Conservation (phyloP, 2,113 vertebrate genomes). For the Microtus richardsoni region DNA sequence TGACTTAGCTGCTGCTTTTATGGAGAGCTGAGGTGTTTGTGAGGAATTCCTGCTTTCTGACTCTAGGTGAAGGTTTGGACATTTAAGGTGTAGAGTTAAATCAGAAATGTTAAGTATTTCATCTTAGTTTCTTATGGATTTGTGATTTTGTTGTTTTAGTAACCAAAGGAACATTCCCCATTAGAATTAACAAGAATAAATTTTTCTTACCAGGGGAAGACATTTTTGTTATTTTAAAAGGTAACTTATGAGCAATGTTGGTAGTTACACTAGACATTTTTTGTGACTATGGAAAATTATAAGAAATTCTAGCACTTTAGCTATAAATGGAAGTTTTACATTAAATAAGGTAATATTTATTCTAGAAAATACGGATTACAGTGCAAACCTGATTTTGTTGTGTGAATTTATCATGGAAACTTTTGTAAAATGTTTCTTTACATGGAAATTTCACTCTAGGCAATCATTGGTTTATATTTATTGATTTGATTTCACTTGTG, state of each 20-base stretch:
- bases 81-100: slow-evolving; percentile 77
- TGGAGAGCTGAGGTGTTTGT: slow-evolving; percentile 75
- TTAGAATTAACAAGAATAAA: slow-evolving; percentile 56
- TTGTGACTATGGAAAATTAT: slow-evolving; percentile 69
- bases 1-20: slow-evolving; percentile 81
- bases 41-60: slow-evolving; percentile 72
- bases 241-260: slow-evolving; percentile 56
- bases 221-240: slow-evolving; percentile 61
- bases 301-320: slow-evolving; percentile 79
- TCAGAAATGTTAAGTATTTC: slow-evolving; percentile 69
- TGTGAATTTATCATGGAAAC: slow-evolving; percentile 78
- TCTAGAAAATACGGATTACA: slow-evolving; percentile 74
- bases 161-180: slow-evolving; percentile 81
- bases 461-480: slow-evolving; percentile 74
- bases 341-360: slow-evolving; percentile 80
- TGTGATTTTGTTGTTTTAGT: slow-evolving; percentile 75
- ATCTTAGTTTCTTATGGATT: slow-evolving; percentile 68
- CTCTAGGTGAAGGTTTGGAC: slow-evolving; percentile 71
- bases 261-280: slow-evolving; percentile 64
- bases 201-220: slow-evolving; percentile 66
- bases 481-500: slow-evolving; percentile 75
- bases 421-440: slow-evolving; percentile 80
- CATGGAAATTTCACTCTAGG: slow-evolving; percentile 70
- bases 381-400: slow-evolving; percentile 76
- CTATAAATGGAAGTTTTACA: slow-evolving; percentile 75